phyloP scores from a whole-genome alignment of 2,888 invertebrate species.

The Temnothorax ravouxi region DNA sequence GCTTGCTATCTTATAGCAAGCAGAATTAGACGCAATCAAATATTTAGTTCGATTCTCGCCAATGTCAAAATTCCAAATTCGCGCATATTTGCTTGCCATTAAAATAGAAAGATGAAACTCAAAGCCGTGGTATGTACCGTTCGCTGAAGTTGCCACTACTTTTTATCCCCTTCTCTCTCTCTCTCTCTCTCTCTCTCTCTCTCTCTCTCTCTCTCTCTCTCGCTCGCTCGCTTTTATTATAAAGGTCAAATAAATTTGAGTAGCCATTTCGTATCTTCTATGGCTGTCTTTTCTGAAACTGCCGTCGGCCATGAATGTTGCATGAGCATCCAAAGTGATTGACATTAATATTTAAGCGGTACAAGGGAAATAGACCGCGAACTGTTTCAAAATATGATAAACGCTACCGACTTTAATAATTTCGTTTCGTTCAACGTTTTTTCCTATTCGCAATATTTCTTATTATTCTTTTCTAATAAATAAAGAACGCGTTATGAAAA shows the following conservation, averaged over 20 bases:
- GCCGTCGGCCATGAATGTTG: constrained; percentile 77
- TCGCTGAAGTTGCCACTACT: constrained; percentile 70
- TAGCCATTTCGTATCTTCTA: constrained; percentile 26
- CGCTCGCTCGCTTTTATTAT: constrained; percentile 69
- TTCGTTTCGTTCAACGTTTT: constrained; percentile 1
- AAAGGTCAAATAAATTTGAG: constrained; percentile 79
- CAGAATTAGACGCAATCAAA: background rate
- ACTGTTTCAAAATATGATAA: constrained; percentile 51
- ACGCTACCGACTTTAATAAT: background rate
- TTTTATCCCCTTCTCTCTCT: constrained; percentile 59
- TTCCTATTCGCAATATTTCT: background rate
- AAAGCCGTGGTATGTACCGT: constrained; percentile 52
- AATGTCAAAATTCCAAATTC: background rate
- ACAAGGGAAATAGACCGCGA: constrained; percentile 67
- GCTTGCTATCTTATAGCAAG: background rate
- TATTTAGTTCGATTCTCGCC: background rate
- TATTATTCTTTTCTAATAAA: background rate
- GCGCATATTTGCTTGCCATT: background rate
- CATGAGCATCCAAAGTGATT: constrained; percentile 75
- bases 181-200: constrained; percentile 3
- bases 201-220: constrained; percentile 52
- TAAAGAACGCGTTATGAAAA: background rate
- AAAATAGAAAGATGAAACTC: constrained; percentile 26
- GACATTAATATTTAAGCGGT: constrained; percentile 78
- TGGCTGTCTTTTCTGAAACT: constrained; percentile 67